Evolutionary conservation across 1,140 invertebrate genomes (phyloP).

Genomic region (Musca domestica): DNA sequence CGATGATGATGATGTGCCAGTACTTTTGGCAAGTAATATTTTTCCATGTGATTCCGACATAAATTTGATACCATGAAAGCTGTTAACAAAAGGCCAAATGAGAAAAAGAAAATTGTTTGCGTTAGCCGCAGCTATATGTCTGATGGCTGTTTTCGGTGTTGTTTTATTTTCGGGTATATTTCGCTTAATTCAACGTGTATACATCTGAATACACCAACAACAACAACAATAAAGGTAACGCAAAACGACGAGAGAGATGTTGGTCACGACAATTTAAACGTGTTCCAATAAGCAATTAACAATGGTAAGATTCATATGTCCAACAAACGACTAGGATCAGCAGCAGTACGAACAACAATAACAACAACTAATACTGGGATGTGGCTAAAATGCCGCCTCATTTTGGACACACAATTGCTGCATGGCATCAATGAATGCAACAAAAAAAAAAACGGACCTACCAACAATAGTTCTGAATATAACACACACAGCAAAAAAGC

Average conservation of each 20-base stretch:
- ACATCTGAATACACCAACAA: conserved; percentile 5
- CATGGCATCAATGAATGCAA: too few species aligned
- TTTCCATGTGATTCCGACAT: neutral
- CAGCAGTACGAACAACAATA: neutral
- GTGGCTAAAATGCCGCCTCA: conserved; percentile 3
- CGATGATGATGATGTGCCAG: conserved; percentile 1
- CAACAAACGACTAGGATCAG: neutral
- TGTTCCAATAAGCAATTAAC: conserved; percentile 22
- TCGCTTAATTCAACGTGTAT: conserved; percentile 3
- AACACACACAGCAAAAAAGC: too few species aligned
- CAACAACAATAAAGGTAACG: neutral
- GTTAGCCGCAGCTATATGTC: too few species aligned
- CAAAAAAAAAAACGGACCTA: too few species aligned
- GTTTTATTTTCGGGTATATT: neutral
- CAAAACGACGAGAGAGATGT: conserved; percentile 19
- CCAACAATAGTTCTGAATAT: too few species aligned
- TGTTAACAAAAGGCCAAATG: neutral
- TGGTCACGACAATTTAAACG: conserved; percentile 22
- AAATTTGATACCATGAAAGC: conserved; percentile 19
- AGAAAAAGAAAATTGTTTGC: neutral
- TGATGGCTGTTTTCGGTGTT: neutral
- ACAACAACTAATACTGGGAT: neutral
- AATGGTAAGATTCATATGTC: conserved; percentile 12
- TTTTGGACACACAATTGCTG: conserved; percentile 16
- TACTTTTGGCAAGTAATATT: neutral